phyloP scores from a whole-genome alignment of 2,797 vertebrate genomes.

The Coccyzus lansbergi region DNA sequence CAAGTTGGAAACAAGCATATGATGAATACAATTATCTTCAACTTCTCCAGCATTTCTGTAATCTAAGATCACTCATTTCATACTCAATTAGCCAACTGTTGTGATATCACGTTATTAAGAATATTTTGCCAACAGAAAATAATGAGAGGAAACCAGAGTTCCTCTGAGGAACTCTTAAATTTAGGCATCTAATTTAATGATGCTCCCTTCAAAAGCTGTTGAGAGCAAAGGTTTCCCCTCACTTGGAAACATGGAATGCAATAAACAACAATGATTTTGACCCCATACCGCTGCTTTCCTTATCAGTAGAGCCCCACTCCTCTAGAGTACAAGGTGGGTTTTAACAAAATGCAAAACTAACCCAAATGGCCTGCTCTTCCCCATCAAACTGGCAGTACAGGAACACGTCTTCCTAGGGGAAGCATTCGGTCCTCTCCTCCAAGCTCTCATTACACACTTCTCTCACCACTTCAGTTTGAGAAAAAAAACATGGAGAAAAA shows the following conservation, averaged over 20 bases:
- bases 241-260: not conserved
- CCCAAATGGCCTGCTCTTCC: rapidly evolving
- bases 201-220: not conserved
- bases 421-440: not conserved
- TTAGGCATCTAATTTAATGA: not conserved
- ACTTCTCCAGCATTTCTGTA: not conserved
- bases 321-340: not conserved
- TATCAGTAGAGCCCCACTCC: not conserved
- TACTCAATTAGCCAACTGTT: not conserved
- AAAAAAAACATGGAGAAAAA: not conserved
- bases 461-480: not conserved
- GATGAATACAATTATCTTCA: not conserved
- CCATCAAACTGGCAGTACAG: not conserved
- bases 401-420: not conserved
- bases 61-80: not conserved
- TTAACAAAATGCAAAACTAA: not conserved
- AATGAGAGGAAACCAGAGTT: not conserved
- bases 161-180: not conserved
- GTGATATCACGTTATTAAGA: not conserved
- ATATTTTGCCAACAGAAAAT: conserved; percentile 4
- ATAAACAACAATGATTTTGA: not conserved
- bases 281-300: not conserved
- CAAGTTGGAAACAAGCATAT: not conserved
- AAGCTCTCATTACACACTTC: rapidly evolving
- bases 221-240: not conserved